Evolutionary conservation across 1,140 invertebrate species (phyloP).

Genomic region (Anoplophora glabripennis): DNA sequence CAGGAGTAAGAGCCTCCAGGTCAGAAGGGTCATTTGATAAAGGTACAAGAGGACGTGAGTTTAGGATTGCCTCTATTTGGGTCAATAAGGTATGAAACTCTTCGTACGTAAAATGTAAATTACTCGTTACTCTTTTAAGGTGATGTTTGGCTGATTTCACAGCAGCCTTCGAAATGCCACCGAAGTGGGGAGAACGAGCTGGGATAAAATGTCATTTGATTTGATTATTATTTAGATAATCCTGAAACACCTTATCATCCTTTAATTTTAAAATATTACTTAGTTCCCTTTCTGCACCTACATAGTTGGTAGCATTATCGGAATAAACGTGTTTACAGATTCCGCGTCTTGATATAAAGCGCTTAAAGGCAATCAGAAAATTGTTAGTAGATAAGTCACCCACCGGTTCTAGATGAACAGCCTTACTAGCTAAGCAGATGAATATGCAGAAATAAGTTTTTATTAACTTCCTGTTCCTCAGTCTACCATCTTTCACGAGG

Average conservation of each 20-base stretch:
- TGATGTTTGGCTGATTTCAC: slow-evolving; percentile 27
- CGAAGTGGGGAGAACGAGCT: slow-evolving; percentile 42
- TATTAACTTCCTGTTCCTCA: slow-evolving; percentile 5
- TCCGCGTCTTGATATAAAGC: slow-evolving; percentile 36
- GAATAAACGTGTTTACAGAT: slow-evolving; percentile 23
- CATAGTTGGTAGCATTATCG: too few species aligned
- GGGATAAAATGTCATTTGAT: slow-evolving; percentile 48
- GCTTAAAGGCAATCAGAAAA: slow-evolving; percentile 37
- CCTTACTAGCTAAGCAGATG: slow-evolving; percentile 41
- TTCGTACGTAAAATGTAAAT: not conserved
- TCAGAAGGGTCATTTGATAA: too few species aligned
- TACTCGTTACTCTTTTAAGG: slow-evolving; percentile 15
- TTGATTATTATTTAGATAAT: not conserved
- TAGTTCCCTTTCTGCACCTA: slow-evolving; percentile 17
- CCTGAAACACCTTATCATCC: not conserved
- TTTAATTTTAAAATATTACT: not conserved
- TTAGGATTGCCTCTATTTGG: too few species aligned
- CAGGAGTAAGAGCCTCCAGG: not conserved
- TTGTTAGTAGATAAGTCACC: slow-evolving; percentile 25
- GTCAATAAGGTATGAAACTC: too few species aligned
- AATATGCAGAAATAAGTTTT: slow-evolving; percentile 47
- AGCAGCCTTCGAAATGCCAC: slow-evolving; percentile 44
- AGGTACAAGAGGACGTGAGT: too few species aligned
- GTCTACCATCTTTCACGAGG: slow-evolving; percentile 4
- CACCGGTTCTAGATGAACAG: slow-evolving; percentile 37